Base-by-base conservation (phyloP, 2,113 vertebrate genomes). In the Seriola aureovittata region DNA sequence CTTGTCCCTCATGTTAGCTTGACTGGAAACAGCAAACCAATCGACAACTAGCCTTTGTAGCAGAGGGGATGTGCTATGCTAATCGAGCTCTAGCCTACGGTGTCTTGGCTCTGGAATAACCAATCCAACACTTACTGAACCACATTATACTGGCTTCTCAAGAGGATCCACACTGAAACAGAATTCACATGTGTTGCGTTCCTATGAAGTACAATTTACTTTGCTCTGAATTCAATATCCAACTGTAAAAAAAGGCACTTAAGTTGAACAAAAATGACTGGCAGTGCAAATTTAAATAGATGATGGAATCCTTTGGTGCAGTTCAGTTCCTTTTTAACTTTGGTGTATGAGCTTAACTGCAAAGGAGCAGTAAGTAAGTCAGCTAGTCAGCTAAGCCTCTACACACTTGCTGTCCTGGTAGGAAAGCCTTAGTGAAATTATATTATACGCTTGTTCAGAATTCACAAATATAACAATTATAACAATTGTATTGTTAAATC, bases 1-100 rank as follows among this genome's bases (percentile, higher is more conserved):
- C 78, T 89, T 55, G 87, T 80, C 63, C 85, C 86, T 86, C 42
- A 29, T 77, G 82, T 83, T 84, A 71, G 79, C 74, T 73, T 59
- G 69, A 80, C 80, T 82, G 44, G 46, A 82, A 85, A 77, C 63
- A 2, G 73, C 50, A 70, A 71, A 78, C 44, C 70, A 72, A 90
- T 75, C 62, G 80, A 86, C 86, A 82, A 71, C 78, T 71, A 76
- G 84, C 66, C 67, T 75, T 59, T 69, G 48, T 46, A 81, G 75
- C 50, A 12, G 40, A 60, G 52, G 23, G 42, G 50, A 75, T 65
- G 58, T 13, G 76, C 76, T 64, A 81, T 63, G 80, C 70, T 75
- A 65, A 88, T 87, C 12, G 25, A 36, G 64, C 72, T 34, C 58
- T 36, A 23, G 44, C 60, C 66, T 59, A 13, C 10, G 60, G 54